Evolutionary conservation across 1,140 invertebrate species (phyloP).

Genomic region (Aleiodes sp.): DNA sequence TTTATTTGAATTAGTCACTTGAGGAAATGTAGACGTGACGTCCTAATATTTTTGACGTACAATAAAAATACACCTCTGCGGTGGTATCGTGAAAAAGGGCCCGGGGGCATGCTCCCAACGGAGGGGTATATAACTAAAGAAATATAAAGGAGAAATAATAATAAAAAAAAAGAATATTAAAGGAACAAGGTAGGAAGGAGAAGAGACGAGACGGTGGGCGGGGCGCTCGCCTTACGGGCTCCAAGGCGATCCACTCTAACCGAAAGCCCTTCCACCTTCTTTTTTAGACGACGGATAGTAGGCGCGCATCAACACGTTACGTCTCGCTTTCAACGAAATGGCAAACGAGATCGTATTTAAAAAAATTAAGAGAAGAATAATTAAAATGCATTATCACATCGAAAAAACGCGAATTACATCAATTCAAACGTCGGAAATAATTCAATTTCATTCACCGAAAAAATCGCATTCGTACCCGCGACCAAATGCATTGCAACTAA

Average conservation of each 20-base stretch:
- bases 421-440: too few relatives aligned
- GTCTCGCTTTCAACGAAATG: slow-evolving; percentile 54
- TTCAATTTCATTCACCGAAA: too few relatives aligned
- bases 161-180: background rate
- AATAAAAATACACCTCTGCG: slow-evolving; percentile 19
- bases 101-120: slow-evolving; percentile 6
- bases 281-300: slow-evolving; percentile 56
- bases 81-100: slow-evolving; percentile 14
- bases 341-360: slow-evolving; percentile 42
- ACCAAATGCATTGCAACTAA: too few relatives aligned
- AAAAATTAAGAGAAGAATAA: slow-evolving; percentile 9
- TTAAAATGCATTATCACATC: slow-evolving; percentile 9
- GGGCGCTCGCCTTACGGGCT: slow-evolving; percentile 60
- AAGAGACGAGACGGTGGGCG: slow-evolving; percentile 64
- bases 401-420: too few relatives aligned
- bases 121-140: slow-evolving; percentile 8
- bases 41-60: slow-evolving; percentile 20
- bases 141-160: background rate
- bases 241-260: slow-evolving; percentile 64
- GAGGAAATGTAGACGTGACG: background rate
- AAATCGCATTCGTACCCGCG: too few relatives aligned
- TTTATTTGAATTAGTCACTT: background rate
- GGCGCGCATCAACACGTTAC: slow-evolving; percentile 60
- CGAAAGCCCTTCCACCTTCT: slow-evolving; percentile 49
- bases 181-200: slow-evolving; percentile 31